Evolutionary conservation across 2,797 vertebrate genomes (phyloP).

Genomic region (Darevskia nairensis): DNA sequence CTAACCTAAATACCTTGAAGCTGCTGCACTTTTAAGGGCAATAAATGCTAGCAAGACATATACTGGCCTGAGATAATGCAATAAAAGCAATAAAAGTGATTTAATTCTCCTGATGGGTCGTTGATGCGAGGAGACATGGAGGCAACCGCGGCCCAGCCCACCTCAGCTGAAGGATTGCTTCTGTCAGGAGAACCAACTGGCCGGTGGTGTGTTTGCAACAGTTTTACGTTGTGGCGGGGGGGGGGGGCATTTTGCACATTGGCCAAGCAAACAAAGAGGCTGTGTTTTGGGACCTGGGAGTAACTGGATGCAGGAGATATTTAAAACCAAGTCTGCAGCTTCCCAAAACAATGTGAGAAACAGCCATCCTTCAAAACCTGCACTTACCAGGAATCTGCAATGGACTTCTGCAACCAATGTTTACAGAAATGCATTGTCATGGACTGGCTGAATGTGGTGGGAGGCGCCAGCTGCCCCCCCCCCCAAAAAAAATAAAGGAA

Average conservation of each 20-base stretch:
- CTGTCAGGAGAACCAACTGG: not conserved
- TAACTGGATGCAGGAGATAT: no score
- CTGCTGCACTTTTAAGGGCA: conserved; percentile 39
- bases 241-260: not conserved
- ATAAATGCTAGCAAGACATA: conserved; percentile 40
- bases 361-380: not conserved
- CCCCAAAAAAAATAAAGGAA: no score
- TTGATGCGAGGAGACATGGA: conserved; percentile 23
- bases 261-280: conserved; percentile 34
- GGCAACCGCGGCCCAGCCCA: conserved; percentile 7
- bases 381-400: no score
- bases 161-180: not conserved
- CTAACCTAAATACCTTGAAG: conserved; percentile 56
- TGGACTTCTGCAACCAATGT: no score
- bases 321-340: no score
- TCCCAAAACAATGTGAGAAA: no score
- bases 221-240: not conserved
- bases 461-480: no score
- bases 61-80: conserved; percentile 36
- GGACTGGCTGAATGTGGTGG: no score
- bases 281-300: no score
- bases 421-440: no score
- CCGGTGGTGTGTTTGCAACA: not conserved
- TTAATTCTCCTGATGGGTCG: conserved; percentile 37
- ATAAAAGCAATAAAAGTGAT: conserved; percentile 51